Conservation (phyloP, 1,140 invertebrate genomes). For the Calliphora vicina region DNA sequence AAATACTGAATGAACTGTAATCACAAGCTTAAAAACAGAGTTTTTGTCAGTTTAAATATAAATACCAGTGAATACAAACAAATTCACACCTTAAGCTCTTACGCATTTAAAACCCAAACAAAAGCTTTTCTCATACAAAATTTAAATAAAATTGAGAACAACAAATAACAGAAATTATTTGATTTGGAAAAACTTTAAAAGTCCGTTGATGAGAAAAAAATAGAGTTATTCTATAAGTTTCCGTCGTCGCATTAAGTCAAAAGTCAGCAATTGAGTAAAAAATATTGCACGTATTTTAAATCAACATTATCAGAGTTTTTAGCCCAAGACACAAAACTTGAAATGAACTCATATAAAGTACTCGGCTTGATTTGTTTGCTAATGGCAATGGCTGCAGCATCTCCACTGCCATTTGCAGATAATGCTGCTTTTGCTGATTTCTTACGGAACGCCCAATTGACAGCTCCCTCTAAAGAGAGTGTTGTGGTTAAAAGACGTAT, state of each 20-base stretch:
- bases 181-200: not conserved
- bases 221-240: not conserved
- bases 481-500: constrained; percentile 54
- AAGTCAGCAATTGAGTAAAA: not conserved
- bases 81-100: not conserved
- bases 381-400: not conserved
- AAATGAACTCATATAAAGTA: constrained; percentile 11
- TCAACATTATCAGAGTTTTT: too few relatives aligned
- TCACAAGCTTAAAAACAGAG: not conserved
- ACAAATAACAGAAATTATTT: not conserved
- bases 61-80: not conserved
- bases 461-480: constrained; percentile 38
- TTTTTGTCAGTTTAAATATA: not conserved
- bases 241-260: not conserved
- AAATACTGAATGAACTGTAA: too few relatives aligned
- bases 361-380: not conserved
- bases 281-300: too few relatives aligned
- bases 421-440: constrained; percentile 21
- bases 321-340: not conserved
- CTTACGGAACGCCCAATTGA: constrained; percentile 8
- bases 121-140: not conserved
- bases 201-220: not conserved
- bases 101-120: not conserved
- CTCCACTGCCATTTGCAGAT: not conserved
- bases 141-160: too few relatives aligned